A percentile compares a stretch with the other conserved stretches of the same genome.
Evolutionary conservation across 2,113 vertebrate species (phyloP).

Genomic region (Loxodonta africana): DNA sequence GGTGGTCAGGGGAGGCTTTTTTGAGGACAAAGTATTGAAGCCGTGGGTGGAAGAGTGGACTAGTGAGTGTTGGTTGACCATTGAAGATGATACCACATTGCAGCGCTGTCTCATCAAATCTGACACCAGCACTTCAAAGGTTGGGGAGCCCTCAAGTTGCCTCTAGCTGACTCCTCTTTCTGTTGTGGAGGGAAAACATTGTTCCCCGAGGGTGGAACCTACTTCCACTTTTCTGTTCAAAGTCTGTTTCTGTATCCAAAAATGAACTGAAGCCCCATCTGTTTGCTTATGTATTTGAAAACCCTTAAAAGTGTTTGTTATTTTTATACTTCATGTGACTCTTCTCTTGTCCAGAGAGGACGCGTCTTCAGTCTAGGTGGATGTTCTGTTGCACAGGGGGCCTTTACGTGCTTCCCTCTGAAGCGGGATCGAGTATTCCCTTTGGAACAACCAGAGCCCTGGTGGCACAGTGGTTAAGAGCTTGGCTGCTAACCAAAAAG

Average conservation of each 20-base stretch:
- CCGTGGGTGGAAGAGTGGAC: not conserved
- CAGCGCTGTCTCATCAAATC: accelerated
- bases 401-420: not conserved
- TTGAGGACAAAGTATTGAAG: not conserved
- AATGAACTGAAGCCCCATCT: slow-evolving; percentile 54
- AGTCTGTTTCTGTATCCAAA: slow-evolving; percentile 62
- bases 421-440: not conserved
- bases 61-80: accelerated
- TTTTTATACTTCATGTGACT: slow-evolving; percentile 18
- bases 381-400: not conserved
- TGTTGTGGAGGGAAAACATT: not conserved
- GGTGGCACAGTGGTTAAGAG: too few species aligned
- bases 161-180: accelerated
- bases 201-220: not conserved
- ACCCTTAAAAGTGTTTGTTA: slow-evolving; percentile 52
- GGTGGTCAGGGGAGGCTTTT: not conserved
- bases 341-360: not conserved
- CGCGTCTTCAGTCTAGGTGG: not conserved
- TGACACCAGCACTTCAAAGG: accelerated
- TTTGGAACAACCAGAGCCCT: not conserved
- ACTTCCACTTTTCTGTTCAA: slow-evolving; percentile 46
- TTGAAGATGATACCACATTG: accelerated
- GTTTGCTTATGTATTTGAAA: slow-evolving; percentile 49
- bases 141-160: accelerated
- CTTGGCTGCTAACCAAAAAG: too few species aligned